Base-by-base conservation (phyloP, 2,113 vertebrate species). In the Nyctibius bracteatus region DNA sequence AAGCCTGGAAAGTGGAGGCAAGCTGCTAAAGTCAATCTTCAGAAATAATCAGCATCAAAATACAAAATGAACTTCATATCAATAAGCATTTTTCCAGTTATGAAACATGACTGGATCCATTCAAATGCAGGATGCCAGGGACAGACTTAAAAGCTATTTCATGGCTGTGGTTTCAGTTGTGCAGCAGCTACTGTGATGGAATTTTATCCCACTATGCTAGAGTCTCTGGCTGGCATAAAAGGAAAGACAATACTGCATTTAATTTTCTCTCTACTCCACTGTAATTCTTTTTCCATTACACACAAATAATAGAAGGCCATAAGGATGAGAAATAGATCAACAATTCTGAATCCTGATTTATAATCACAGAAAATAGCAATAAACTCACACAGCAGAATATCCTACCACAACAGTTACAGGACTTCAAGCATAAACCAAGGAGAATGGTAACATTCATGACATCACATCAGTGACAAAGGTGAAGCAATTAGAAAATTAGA, bases 61-160 rank as follows among this genome's bases (percentile, higher is more conserved):
- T 39, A 81, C 22, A 66, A 94, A 86, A 66, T 35, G 30, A 90
- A 79, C 33, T 74, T 88, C 47, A 44, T 55, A 83, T 61, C 74
- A 86, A 71, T 78, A 83, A 62, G 10, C 51, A 61, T 88, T 93
- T 93, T 93, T 90, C 52, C 63, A 74, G 43, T 81, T 88, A 81
- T 21, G 33, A 90, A 88, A 90, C 27, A 71, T 51, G 47, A 86
- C 43, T 41, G 43, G 17, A 78, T 81, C 47, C 17, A 68, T 80
- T 90, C 65, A 87, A 83, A 93, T 51, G 55, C 75, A 63, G 33
- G 27, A 51, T 78, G 63, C 46, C 63, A 66, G 62, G 31, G 30
- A 88, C 51, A 93, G 67, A 73, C 41, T 24, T 67, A 72, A 92
- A 94, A 93, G 71, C 44, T 94, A 88, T 96, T 96, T 96, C 90